These are phyloP conservation scores for Alcis repandata DNA, from an alignment of 2,888 invertebrate genomes.

Conservation along the genomic window DNA sequence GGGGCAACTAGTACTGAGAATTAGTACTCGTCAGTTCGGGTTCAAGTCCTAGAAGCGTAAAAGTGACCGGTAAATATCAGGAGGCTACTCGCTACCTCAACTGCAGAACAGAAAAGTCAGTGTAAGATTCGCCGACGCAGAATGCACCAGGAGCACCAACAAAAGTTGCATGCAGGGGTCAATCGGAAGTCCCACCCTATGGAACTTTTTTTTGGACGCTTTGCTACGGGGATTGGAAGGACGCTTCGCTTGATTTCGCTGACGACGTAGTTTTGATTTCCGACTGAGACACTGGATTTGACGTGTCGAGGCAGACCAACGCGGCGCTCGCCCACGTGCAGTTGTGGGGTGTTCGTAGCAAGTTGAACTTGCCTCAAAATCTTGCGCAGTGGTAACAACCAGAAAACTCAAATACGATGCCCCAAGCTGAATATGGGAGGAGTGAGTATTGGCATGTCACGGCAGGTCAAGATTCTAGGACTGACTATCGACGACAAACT, in stretches of 20 bases:
- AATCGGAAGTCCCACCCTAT: too few species aligned
- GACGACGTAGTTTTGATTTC: conserved; percentile 4
- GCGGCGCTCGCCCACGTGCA: neutral
- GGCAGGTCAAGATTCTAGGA: too few species aligned
- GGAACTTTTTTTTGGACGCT: neutral
- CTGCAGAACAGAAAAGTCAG: too few species aligned
- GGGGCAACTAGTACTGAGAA: too few species aligned
- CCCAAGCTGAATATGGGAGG: too few species aligned
- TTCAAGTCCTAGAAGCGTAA: conserved; percentile 29
- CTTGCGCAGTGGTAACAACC: conserved; percentile 1
- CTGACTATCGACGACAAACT: too few species aligned
- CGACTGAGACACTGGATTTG: conserved; percentile 6
- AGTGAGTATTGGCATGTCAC: too few species aligned
- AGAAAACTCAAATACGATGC: too few species aligned
- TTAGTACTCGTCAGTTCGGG: too few species aligned
- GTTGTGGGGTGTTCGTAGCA: too few species aligned
- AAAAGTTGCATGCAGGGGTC: too few species aligned
- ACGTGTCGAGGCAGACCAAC: too few species aligned
- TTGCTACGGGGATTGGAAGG: neutral
- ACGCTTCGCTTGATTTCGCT: neutral
- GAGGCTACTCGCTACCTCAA: neutral
- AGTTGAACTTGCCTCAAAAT: neutral
- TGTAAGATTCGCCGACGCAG: neutral
- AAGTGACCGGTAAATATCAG: neutral
- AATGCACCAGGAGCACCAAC: neutral